Evolutionary conservation across 1,140 invertebrate genomes (phyloP), one percentile per base, ranked within the genome.

Genomic region (Listronotus bonariensis): DNA sequence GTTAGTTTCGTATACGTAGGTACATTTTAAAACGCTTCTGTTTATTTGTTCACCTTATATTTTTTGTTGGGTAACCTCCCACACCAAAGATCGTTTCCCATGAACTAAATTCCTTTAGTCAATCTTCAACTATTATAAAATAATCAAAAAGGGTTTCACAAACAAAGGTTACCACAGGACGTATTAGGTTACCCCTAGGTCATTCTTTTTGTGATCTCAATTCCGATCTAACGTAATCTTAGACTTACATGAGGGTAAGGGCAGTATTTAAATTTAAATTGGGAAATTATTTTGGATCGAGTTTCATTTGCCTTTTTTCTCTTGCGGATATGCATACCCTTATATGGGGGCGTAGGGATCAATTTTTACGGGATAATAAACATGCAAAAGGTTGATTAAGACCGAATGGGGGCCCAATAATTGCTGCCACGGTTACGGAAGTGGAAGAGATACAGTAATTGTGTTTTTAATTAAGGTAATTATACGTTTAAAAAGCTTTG

Each of bases 251-350:
- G 52, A 40, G 57, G 57, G 57, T 41, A 64, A 56, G 34, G 63
- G 48, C 48, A 52, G 55, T 34, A 62, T 62, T 62, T 62, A 65
- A 54, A 67, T 67, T 67, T 41, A 48, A 60, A 61, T 60, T 61
- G 65, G 57, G 41, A 56, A 67, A 67, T 61, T 60, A 67, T 67
- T 67, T 56, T 15, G 49, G 56, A 59, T 67, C 65, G 51, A 42
- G 51, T 67, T 67, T 55, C 65, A 34, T 54, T 41, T 15, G 36
- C 51, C 20, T 58, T 65, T 67, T 61, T 45, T 66, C 57, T 38
- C 58, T n/a, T 17, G n/a, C 26, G 57, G 18, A 41, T 49, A 49
- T 58, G 38, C 51, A 26, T 61, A 42, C 65, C 65, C 65, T 34
- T 58, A 60, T 61, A 61, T 60, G 52, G 56, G 65, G 65, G 63